Conservation (phyloP, 2,888 invertebrate genomes). For the Prosapia bicincta region DNA sequence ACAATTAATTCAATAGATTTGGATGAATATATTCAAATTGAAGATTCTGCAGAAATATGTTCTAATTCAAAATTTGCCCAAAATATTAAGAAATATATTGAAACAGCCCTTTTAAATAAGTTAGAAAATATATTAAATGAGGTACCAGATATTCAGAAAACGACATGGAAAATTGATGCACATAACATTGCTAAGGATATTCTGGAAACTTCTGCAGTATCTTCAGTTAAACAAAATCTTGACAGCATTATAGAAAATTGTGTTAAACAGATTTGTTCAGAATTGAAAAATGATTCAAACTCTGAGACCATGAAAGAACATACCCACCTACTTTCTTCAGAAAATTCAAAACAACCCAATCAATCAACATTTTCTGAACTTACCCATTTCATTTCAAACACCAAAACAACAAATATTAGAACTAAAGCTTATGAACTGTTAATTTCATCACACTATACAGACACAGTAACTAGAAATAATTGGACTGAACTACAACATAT, state of each 20-base stretch:
- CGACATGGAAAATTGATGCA: constrained; percentile 23
- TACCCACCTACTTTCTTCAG: constrained; percentile 1
- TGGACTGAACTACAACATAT: constrained; percentile 18
- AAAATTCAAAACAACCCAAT: constrained; percentile 10
- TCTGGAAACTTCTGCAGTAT: constrained; percentile 7
- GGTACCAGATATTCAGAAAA: not conserved
- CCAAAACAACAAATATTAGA: constrained; percentile 20
- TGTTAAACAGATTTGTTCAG: constrained; percentile 7
- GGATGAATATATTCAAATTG: not conserved
- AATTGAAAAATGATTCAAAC: not conserved
- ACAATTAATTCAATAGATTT: not conserved
- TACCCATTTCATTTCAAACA: constrained; percentile 16
- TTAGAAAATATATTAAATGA: not conserved
- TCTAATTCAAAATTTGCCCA: not conserved
- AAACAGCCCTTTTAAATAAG: not conserved
- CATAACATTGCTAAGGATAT: constrained; percentile 17
- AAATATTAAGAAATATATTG: not conserved
- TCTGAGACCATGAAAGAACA: not conserved
- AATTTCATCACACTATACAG: constrained; percentile 24
- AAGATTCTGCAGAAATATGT: not conserved
- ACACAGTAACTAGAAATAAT: constrained; percentile 14
- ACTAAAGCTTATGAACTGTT: constrained; percentile 16
- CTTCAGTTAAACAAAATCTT: constrained; percentile 21
- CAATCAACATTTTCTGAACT: constrained; percentile 4
- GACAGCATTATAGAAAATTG: constrained; percentile 21